Percentiles rank a stretch among this genome's conserved stretches.
Conservation (phyloP, 2,113 vertebrate species). For the Leptocoma aspasia region DNA sequence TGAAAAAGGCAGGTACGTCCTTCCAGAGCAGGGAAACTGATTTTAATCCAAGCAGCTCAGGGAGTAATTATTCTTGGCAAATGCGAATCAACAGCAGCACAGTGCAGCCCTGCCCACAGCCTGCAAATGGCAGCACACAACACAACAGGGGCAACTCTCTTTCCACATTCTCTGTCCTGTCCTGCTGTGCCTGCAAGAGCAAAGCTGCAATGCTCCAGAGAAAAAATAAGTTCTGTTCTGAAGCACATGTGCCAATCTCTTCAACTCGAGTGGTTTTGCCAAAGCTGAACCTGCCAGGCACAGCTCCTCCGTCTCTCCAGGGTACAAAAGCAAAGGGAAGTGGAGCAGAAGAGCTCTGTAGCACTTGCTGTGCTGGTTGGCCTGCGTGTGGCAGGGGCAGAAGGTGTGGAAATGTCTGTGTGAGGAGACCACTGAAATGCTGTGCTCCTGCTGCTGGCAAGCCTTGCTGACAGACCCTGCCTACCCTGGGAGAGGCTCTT, state of each 20-base stretch:
- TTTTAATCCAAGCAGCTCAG: not conserved
- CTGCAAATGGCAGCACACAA: not conserved
- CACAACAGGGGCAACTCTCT: not conserved
- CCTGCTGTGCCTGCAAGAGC: not conserved
- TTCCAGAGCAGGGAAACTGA: not conserved
- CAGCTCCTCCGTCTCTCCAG: not conserved
- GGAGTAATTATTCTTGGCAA: not conserved
- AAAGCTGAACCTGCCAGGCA: not conserved
- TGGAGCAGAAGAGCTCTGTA: not conserved
- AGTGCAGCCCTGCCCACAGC: not conserved
- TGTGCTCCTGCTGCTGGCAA: not conserved
- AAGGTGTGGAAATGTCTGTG: not conserved
- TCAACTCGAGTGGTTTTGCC: not conserved
- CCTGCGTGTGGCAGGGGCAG: rapidly evolving
- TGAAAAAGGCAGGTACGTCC: not conserved
- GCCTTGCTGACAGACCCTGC: not conserved
- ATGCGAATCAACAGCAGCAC: not conserved
- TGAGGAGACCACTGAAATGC: not conserved
- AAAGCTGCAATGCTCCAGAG: not conserved
- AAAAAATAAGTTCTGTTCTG: not conserved
- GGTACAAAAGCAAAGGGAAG: not conserved
- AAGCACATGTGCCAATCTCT: not conserved
- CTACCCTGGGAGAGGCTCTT: not conserved
- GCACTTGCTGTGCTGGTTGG: not conserved
- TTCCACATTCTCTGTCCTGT: not conserved